Evolutionary conservation across 1,140 invertebrate species (phyloP), one percentile per base, ranked within the genome.

Genomic region (Drosophila tristis): DNA sequence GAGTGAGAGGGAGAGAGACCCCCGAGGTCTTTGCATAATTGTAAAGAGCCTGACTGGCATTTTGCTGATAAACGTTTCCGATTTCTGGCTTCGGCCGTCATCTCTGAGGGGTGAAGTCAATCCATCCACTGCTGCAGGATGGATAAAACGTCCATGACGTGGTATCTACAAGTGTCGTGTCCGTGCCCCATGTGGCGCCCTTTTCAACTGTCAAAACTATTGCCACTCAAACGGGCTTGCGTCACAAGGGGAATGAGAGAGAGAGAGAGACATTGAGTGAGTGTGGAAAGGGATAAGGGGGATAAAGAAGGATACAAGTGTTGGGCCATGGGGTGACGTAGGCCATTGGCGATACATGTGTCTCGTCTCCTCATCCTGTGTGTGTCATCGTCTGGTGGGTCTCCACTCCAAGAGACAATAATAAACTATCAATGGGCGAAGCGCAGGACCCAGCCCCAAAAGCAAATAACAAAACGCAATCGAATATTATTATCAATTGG

Each of bases 401-500:
- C 31, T 35, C 25, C 23, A 48, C 53, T 13, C 53, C 61, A 50
- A 78, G 75, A 86, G 74, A 87, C 84, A 87, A 87, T 82, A 89
- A 89, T 87, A 89, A 89, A 87, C 79, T 80, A 89, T 79, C 84
- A 71, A 77, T 68, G 78, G 65, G 48, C 61, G 57, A 60, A 49
- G 54, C 35, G 39, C 1, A 9, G 13, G 70, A 71, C 78, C 78
- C 59, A 87, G 75, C 76, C 84, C 84, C 75, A 74, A 77, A 72
- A 82, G 67, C 84, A 87, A 87, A 87, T 89, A 87, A 39, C 35
- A 39, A 89, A 89, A 80, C 84, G 68, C 79, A 87, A 87, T 87
- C 84, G 84, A 87, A 87, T 89, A 87, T 89, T 87, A 87, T 84
- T 87, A 87, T 89, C 79, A 87, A 86, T 73, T 67, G 60, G 80